Conservation (phyloP, 2,888 invertebrate genomes). For the Mythimna vitellina region DNA sequence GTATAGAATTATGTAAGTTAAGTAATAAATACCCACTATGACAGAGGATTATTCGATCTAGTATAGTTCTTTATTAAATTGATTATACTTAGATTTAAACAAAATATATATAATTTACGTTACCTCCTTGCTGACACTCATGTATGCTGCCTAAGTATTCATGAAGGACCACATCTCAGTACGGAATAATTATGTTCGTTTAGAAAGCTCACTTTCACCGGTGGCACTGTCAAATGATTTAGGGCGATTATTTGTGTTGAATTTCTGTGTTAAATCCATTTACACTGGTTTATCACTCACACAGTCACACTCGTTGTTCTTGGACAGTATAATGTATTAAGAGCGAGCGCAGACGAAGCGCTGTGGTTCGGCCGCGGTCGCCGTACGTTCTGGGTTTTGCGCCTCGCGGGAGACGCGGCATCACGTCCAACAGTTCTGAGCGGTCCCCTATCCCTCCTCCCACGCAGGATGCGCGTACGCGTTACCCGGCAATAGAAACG, state of each 20-base stretch:
- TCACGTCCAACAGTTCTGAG: conserved; percentile 69
- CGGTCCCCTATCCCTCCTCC: conserved; percentile 70
- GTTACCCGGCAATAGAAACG: conserved; percentile 54
- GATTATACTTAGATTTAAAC: neutral
- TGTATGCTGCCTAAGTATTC: conserved; percentile 83
- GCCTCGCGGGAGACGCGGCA: conserved; percentile 68
- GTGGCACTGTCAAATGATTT: conserved; percentile 72
- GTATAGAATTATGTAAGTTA: neutral
- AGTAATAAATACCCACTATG: neutral
- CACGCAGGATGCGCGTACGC: conserved; percentile 72
- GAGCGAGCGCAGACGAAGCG: conserved; percentile 42
- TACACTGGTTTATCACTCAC: conserved; percentile 52
- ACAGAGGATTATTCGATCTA: neutral
- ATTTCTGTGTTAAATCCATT: conserved; percentile 64
- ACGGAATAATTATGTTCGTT: conserved; percentile 70
- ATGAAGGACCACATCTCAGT: conserved; percentile 85
- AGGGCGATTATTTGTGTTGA: conserved; percentile 41
- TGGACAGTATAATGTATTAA: conserved; percentile 29
- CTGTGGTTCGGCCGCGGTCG: conserved; percentile 55
- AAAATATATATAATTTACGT: conserved; percentile 26
- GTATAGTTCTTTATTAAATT: neutral
- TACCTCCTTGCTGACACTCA: conserved; percentile 85
- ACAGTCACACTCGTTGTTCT: conserved; percentile 49
- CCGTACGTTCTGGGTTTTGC: conserved; percentile 61
- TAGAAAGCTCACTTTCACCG: conserved; percentile 84